phyloP scores from a whole-genome alignment of 1,140 invertebrate species.

The Trichogramma pretiosum region DNA sequence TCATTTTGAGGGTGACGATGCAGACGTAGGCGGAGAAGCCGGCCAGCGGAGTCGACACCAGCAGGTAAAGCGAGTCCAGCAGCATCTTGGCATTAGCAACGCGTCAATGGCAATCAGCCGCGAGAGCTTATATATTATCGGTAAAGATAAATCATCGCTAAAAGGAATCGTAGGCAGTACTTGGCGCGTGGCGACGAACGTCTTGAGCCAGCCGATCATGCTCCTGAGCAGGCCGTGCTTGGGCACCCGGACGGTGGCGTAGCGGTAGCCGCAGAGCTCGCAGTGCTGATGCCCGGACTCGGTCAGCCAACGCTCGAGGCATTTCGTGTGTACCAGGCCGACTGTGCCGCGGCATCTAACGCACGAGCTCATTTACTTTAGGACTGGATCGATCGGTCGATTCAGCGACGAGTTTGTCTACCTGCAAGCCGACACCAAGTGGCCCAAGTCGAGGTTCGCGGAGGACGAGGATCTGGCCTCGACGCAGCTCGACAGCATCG shows the following conservation, averaged over 20 bases:
- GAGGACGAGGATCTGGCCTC: constrained; percentile 21
- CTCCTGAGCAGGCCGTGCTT: constrained; percentile 45
- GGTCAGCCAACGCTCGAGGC: constrained; percentile 60
- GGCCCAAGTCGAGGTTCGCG: constrained; percentile 25
- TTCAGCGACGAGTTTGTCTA: constrained; percentile 19
- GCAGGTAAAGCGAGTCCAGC: constrained; percentile 47
- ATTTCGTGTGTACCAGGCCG: constrained; percentile 55
- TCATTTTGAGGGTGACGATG: constrained; percentile 42
- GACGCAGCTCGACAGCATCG: not conserved
- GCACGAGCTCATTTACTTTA: not conserved
- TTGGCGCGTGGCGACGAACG: constrained; percentile 50
- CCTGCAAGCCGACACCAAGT: constrained; percentile 41
- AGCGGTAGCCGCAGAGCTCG: constrained; percentile 52
- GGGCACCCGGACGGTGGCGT: constrained; percentile 47
- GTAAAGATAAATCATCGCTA: too few species aligned
- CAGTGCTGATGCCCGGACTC: constrained; percentile 52
- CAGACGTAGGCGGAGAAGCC: constrained; percentile 50
- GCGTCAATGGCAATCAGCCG: too few species aligned
- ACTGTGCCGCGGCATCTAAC: constrained; percentile 59
- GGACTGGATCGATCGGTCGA: not conserved
- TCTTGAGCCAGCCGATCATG: constrained; percentile 47
- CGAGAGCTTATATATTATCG: too few species aligned
- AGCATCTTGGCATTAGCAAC: constrained; percentile 44
- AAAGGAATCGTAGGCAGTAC: too few species aligned
- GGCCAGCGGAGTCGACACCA: constrained; percentile 50